Evolutionary conservation across 1,140 invertebrate genomes (phyloP).

Genomic region (Eciton burchellii): DNA sequence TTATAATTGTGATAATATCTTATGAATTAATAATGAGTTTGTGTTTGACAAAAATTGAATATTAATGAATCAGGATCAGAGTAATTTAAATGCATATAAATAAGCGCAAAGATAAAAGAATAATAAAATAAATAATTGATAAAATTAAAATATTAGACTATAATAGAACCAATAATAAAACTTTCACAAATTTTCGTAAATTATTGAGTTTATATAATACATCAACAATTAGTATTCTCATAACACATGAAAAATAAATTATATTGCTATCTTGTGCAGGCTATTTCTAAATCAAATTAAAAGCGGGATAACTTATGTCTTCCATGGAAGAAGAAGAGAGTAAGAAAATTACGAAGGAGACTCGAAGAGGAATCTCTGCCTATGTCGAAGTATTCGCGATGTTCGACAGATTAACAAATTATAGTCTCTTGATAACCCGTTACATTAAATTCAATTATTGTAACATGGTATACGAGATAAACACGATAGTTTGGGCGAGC

Average conservation of each 20-base stretch:
- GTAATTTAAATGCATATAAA: neutral
- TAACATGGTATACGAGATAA: neutral
- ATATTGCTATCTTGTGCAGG: neutral
- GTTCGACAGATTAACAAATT: conserved; percentile 17
- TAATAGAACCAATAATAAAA: too few relatives aligned
- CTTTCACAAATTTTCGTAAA: too few relatives aligned
- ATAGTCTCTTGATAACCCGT: conserved; percentile 43
- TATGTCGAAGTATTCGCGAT: neutral
- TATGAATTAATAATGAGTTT: neutral
- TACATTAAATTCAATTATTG: conserved; percentile 19
- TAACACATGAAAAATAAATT: neutral
- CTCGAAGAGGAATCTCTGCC: neutral
- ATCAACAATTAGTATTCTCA: neutral
- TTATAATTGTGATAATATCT: neutral
- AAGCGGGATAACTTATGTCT: neutral
- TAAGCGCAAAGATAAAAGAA: neutral
- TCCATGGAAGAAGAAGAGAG: neutral
- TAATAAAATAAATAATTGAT: conserved; percentile 4
- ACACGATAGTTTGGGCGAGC: neutral
- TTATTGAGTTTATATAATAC: too few relatives aligned
- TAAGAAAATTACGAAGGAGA: neutral
- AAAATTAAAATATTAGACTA: too few relatives aligned
- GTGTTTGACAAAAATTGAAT: neutral
- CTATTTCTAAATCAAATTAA: neutral
- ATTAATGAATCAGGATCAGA: neutral